phyloP scores from a whole-genome alignment of 2,797 vertebrate genomes.

The Corythornis leucogaster region DNA sequence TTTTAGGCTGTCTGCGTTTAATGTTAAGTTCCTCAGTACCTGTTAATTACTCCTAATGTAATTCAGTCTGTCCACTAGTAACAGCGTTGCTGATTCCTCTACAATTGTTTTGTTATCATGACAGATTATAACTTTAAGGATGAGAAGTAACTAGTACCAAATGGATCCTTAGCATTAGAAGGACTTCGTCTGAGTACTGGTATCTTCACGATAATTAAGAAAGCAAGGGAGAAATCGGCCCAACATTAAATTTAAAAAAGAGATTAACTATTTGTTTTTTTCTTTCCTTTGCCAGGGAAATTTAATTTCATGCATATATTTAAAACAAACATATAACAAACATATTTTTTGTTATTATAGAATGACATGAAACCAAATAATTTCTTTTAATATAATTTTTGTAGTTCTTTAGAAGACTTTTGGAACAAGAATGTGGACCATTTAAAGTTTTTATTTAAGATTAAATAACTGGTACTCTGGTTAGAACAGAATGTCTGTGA shows the following conservation, averaged over 20 bases:
- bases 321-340: neutral
- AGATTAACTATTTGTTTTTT: slow-evolving; percentile 3
- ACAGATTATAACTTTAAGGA: neutral
- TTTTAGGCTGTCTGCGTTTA: neutral
- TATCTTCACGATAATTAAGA: neutral
- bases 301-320: slow-evolving; percentile 26
- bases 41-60: neutral
- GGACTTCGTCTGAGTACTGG: neutral
- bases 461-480: neutral
- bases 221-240: neutral
- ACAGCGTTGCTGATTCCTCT: neutral
- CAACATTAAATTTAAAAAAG: neutral
- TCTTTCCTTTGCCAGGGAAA: neutral
- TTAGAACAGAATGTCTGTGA: neutral
- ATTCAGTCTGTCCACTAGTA: neutral
- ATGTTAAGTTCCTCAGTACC: neutral
- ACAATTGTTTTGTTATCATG: neutral
- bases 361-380: slow-evolving; percentile 5
- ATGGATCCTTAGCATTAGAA: neutral
- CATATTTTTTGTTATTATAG: neutral
- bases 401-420: neutral
- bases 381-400: neutral
- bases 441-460: slow-evolving; percentile 27
- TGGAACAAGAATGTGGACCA: neutral
- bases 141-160: neutral